These are phyloP conservation scores for Anguilla anguilla DNA, from an alignment of 2,797 vertebrate species.

Conservation along the genomic window DNA sequence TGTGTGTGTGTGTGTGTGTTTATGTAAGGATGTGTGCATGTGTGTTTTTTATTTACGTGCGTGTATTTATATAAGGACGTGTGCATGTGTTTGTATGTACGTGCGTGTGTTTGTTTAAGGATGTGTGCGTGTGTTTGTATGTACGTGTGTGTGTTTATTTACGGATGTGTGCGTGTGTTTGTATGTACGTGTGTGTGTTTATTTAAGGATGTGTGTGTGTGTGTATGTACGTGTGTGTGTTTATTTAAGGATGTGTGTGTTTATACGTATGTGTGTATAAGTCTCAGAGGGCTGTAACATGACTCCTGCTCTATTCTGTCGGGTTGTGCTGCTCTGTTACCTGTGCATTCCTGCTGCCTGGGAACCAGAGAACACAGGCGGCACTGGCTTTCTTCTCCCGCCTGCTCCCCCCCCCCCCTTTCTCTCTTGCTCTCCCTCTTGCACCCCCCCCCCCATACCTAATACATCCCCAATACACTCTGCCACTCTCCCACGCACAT, in stretches of 20 bases:
- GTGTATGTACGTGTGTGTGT: slow-evolving; percentile 21
- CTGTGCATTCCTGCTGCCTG: slow-evolving; percentile 69
- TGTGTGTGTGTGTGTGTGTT: background rate
- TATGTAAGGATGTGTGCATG: background rate
- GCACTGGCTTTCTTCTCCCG: slow-evolving; percentile 53
- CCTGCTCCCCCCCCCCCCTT: slow-evolving; percentile 54
- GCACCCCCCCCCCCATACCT: slow-evolving; percentile 44
- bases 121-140: background rate
- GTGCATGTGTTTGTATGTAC: too few species aligned
- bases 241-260: slow-evolving; percentile 15
- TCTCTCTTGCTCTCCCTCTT: slow-evolving; percentile 50
- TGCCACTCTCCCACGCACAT: slow-evolving; percentile 58
- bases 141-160: too few species aligned
- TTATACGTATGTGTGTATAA: background rate
- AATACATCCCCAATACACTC: slow-evolving; percentile 57
- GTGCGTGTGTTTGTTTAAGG: too few species aligned
- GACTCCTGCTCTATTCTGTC: background rate
- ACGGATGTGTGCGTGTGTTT: too few species aligned
- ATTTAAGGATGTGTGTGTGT: background rate
- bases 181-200: too few species aligned
- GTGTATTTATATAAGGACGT: too few species aligned
- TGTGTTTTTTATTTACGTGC: background rate
- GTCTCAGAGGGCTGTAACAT: background rate
- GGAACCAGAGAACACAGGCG: slow-evolving; percentile 63
- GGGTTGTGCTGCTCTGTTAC: slow-evolving; percentile 37